Conservation (phyloP, 1,140 invertebrate species). For the Drosophila insularis region DNA sequence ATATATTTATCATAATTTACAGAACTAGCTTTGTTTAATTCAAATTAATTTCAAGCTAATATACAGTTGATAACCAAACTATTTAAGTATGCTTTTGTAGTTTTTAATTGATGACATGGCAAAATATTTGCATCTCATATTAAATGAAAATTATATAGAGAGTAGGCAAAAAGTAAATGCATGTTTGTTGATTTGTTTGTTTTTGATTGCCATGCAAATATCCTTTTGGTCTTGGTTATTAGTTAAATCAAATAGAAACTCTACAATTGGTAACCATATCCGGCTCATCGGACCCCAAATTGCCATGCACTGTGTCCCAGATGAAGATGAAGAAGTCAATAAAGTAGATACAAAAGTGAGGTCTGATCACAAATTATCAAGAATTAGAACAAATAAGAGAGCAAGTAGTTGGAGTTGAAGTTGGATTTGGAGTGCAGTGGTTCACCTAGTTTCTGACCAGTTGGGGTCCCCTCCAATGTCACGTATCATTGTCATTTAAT, state of each 20-base stretch:
- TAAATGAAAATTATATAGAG: neutral
- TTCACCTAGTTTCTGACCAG: slow-evolving; percentile 74
- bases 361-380: slow-evolving; percentile 63
- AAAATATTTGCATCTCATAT: neutral
- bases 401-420: slow-evolving; percentile 42
- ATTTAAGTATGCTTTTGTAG: no score
- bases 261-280: slow-evolving; percentile 44
- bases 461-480: slow-evolving; percentile 36
- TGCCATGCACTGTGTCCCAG: slow-evolving; percentile 26
- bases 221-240: slow-evolving; percentile 8
- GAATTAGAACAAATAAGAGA: slow-evolving; percentile 68
- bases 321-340: slow-evolving; percentile 9
- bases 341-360: slow-evolving; percentile 3
- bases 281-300: slow-evolving; percentile 60
- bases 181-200: slow-evolving; percentile 1
- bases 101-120: neutral
- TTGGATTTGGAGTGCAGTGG: slow-evolving; percentile 43
- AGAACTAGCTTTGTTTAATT: no score
- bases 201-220: slow-evolving; percentile 33
- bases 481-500: slow-evolving; percentile 72
- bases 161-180: neutral
- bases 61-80: no score
- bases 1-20: no score
- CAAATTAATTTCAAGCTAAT: no score
- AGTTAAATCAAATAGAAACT: slow-evolving; percentile 29